Evolutionary conservation across 2,888 invertebrate species (phyloP).

Genomic region (Mesodorylaimus sp.): DNA sequence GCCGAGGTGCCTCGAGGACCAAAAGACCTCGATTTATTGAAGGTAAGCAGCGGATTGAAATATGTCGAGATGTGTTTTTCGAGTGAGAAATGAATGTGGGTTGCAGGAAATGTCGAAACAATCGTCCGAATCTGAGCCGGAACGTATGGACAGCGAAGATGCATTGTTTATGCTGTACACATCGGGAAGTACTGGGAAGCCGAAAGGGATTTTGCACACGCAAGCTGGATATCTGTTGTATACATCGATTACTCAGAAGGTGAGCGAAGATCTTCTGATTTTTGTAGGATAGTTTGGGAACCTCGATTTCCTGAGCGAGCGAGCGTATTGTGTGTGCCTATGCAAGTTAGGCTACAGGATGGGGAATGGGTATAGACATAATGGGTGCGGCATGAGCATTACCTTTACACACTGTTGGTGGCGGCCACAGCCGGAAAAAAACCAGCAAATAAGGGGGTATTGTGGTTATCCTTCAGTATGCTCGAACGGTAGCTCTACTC

Average conservation of each 20-base stretch:
- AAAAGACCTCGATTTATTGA: constrained; percentile 30
- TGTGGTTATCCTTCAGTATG: too few species aligned
- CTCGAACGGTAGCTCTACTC: too few species aligned
- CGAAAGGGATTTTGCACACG: constrained; percentile 36
- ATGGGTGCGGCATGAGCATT: too few species aligned
- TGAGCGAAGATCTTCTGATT: too few species aligned
- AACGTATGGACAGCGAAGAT: constrained; percentile 36
- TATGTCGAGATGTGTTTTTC: neutral
- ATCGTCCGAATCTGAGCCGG: constrained; percentile 27
- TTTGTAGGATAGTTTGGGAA: too few species aligned
- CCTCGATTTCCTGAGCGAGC: too few species aligned
- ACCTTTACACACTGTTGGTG: too few species aligned
- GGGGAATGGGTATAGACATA: too few species aligned
- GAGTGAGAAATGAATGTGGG: neutral
- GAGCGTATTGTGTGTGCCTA: too few species aligned
- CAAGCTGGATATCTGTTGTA: constrained; percentile 37
- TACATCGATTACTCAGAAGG: constrained; percentile 33
- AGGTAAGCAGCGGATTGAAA: constrained; percentile 22
- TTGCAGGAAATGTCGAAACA: constrained; percentile 23
- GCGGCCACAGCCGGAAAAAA: too few species aligned
- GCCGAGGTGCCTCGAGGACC: constrained; percentile 27
- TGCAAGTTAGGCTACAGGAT: too few species aligned
- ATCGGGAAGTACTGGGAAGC: constrained; percentile 39
- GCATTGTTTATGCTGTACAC: constrained; percentile 39
- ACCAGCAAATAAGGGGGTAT: too few species aligned